These are phyloP conservation scores for Phrynosoma blainvillii DNA, from an alignment of 2,113 vertebrate genomes.

Conservation along the genomic window DNA sequence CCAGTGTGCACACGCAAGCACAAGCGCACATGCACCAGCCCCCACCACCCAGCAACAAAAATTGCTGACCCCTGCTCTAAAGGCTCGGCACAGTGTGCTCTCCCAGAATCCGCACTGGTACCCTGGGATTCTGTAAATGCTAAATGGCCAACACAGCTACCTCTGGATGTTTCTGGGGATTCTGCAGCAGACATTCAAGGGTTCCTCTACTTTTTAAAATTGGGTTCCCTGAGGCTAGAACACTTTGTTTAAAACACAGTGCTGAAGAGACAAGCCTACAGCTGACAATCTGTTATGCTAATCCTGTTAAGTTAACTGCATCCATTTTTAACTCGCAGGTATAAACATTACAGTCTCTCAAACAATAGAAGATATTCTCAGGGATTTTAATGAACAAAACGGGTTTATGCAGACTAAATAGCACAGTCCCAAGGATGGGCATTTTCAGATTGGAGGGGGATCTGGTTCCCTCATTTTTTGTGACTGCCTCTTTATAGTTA, in stretches of 20 bases:
- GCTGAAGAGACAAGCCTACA: not conserved
- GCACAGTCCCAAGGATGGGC: not conserved
- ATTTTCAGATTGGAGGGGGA: no score
- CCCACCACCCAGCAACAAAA: no score
- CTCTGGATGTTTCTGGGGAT: no score
- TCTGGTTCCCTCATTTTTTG: not conserved
- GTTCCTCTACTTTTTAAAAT: not conserved
- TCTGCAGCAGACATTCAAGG: no score
- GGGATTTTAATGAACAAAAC: not conserved
- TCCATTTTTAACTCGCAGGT: not conserved
- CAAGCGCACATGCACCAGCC: no score
- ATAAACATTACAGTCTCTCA: not conserved
- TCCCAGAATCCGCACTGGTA: not conserved
- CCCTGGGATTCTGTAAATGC: not conserved
- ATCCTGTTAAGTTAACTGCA: slow-evolving; percentile 9
- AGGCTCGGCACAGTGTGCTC: no score
- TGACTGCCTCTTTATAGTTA: no score
- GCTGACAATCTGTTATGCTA: not conserved
- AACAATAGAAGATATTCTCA: not conserved
- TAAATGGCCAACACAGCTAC: no score
- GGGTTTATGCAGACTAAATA: not conserved
- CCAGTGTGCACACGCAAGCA: no score
- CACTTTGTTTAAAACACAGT: not conserved
- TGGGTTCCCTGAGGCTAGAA: not conserved
- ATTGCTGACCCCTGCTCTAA: no score